Conservation (phyloP, 2,888 invertebrate genomes). For the Euplagia quadripunctaria region DNA sequence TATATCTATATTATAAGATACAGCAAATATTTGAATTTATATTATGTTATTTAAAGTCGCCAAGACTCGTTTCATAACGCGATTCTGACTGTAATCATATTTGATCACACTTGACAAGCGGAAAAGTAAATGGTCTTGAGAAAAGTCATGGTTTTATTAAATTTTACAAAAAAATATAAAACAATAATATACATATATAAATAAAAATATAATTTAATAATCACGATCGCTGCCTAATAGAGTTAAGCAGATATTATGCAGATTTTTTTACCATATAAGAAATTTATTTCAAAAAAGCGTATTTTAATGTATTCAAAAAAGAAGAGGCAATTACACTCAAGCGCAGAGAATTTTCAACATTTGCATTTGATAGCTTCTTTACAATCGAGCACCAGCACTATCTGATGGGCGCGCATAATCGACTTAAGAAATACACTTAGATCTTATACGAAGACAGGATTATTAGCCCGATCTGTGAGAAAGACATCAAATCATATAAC, state of each 20-base stretch:
- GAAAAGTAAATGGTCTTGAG: no score
- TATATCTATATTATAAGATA: not conserved
- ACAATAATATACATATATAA: no score
- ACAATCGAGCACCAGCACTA: conserved; percentile 31
- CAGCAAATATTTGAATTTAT: not conserved
- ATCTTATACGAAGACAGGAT: conserved; percentile 3
- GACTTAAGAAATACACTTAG: conserved; percentile 10
- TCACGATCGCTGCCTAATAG: not conserved
- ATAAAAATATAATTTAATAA: no score
- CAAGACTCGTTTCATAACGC: not conserved
- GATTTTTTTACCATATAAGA: not conserved
- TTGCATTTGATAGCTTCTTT: conserved; percentile 46
- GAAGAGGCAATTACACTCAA: conserved; percentile 21
- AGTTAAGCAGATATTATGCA: not conserved
- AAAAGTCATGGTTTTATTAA: no score
- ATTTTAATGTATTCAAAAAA: conserved; percentile 3
- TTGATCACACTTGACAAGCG: no score
- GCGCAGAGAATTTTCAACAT: conserved; percentile 34
- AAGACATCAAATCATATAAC: not conserved
- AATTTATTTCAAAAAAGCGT: not conserved
- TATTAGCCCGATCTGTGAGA: conserved; percentile 6
- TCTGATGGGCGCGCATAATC: conserved; percentile 33
- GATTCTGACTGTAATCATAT: no score
- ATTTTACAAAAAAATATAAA: no score
- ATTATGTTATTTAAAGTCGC: not conserved